Conservation (phyloP, 2,113 vertebrate species). For the Phrynosoma platyrhinos region DNA sequence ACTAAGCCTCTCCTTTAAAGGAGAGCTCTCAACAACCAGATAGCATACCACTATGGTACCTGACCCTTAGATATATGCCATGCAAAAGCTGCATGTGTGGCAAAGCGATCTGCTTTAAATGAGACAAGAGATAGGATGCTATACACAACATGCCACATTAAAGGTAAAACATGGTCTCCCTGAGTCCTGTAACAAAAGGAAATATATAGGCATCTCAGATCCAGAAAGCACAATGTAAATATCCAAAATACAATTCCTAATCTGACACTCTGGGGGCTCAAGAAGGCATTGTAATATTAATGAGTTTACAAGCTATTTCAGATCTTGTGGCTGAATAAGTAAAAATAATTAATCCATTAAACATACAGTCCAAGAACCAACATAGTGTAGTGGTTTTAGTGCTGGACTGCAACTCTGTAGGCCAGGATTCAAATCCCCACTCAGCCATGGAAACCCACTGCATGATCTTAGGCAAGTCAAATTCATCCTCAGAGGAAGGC, state of each 20-base stretch:
- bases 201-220: neutral
- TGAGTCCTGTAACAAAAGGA: neutral
- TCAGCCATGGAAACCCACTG: too few species aligned
- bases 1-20: neutral
- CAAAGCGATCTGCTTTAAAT: neutral
- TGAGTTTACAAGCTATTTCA: neutral
- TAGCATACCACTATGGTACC: neutral
- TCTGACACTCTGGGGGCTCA: neutral
- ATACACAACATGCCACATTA: neutral
- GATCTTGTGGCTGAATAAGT: neutral
- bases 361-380: neutral
- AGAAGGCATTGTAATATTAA: neutral
- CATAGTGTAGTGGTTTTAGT: too few species aligned
- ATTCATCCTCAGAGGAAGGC: too few species aligned
- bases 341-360: neutral
- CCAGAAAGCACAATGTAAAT: neutral
- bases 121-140: neutral
- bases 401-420: too few species aligned
- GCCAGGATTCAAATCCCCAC: too few species aligned
- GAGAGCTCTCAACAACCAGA: neutral
- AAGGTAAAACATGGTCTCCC: neutral
- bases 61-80: neutral
- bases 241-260: neutral
- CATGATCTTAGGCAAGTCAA: too few species aligned
- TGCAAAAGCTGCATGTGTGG: neutral